Evolutionary conservation across 2,797 vertebrate genomes (phyloP).

Genomic region (Aeoliscus strigatus): DNA sequence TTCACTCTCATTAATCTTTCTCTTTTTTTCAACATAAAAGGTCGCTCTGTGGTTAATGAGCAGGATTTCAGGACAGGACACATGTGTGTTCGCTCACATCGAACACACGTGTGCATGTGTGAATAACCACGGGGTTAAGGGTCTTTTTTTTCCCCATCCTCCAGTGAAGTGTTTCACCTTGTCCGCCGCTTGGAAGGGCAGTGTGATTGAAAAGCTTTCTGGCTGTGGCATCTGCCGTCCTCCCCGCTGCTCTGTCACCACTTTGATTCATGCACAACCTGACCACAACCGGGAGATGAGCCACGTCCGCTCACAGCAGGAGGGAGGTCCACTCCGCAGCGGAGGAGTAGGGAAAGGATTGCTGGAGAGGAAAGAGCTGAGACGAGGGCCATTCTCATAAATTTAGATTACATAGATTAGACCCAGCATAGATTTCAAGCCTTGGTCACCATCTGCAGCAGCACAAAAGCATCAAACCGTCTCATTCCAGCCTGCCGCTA

Average conservation of each 20-base stretch:
- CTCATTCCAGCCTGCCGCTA: no score
- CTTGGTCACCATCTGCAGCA: no score
- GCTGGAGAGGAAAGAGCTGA: constrained; percentile 4
- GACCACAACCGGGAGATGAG: constrained; percentile 63
- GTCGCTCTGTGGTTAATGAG: constrained; percentile 60
- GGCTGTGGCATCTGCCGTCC: constrained; percentile 78
- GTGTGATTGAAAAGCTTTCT: constrained; percentile 83
- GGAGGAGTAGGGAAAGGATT: constrained; percentile 44
- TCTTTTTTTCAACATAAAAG: constrained; percentile 50
- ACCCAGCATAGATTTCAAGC: no score
- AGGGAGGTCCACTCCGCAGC: constrained; percentile 57
- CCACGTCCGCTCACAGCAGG: constrained; percentile 62
- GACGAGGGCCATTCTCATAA: constrained; percentile 38
- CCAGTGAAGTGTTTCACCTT: constrained; percentile 76
- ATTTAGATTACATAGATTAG: no score
- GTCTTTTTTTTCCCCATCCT: constrained; percentile 33
- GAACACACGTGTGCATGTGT: constrained; percentile 17
- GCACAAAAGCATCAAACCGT: no score
- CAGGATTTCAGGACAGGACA: constrained; percentile 46
- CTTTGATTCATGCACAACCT: constrained; percentile 77
- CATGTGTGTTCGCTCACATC: constrained; percentile 29
- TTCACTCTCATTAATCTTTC: constrained; percentile 36
- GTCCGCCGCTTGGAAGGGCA: constrained; percentile 75
- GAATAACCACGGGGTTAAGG: constrained; percentile 37
- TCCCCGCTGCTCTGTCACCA: constrained; percentile 77